These are phyloP conservation scores for Probosciger aterrimus DNA, from an alignment of 2,113 vertebrate genomes.

Conservation along the genomic window DNA sequence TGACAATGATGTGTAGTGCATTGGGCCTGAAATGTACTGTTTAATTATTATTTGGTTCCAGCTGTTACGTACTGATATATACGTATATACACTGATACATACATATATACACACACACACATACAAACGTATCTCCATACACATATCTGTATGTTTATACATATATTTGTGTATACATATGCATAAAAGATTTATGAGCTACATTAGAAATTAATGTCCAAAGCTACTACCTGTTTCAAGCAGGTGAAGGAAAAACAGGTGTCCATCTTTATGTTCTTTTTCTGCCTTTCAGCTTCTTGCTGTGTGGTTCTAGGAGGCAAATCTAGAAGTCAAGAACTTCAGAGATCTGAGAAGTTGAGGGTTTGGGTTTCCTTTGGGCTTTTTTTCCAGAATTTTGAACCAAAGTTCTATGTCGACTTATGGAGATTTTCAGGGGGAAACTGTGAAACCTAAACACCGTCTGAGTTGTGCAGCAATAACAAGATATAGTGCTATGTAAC, in stretches of 20 bases:
- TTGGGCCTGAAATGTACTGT: neutral
- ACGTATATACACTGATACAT: neutral
- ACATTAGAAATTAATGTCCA: neutral
- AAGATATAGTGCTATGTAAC: neutral
- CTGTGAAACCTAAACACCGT: neutral
- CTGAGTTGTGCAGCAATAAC: neutral
- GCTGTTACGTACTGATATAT: neutral
- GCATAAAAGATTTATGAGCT: neutral
- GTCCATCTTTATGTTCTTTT: neutral
- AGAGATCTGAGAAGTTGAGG: neutral
- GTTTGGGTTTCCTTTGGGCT: rapidly evolving
- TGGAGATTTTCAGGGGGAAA: neutral
- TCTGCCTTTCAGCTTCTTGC: neutral
- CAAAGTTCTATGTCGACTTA: neutral
- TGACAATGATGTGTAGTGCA: neutral
- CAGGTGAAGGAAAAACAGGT: neutral
- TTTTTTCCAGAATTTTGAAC: neutral
- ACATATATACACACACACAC: neutral
- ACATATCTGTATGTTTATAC: neutral
- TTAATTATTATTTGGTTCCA: neutral
- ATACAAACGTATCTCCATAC: neutral
- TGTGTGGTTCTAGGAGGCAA: neutral
- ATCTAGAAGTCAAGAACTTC: neutral
- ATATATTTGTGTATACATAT: neutral
- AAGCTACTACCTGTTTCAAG: neutral